phyloP scores from a whole-genome alignment of 92 coral and sea anemone species.

The Palythoa caribaeorum region DNA sequence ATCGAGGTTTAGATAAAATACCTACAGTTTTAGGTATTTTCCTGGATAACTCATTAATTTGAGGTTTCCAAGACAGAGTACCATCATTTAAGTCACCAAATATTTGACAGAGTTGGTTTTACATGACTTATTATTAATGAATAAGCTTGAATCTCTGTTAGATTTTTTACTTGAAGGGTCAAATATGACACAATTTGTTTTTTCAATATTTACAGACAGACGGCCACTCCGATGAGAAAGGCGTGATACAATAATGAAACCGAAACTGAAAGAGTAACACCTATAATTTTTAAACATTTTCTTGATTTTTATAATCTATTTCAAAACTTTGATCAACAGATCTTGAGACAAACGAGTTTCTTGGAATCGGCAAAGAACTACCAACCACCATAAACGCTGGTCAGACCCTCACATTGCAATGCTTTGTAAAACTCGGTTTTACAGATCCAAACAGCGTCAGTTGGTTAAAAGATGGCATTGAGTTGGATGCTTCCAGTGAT shows the following conservation, averaged over 20 bases:
- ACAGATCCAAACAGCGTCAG: not conserved
- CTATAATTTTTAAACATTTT: not conserved
- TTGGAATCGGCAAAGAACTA: conserved; percentile 8
- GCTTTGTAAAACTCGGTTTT: conserved; percentile 29
- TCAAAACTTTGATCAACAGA: not conserved
- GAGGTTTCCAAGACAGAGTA: too few relatives aligned
- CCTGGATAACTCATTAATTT: too few relatives aligned
- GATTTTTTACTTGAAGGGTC: too few relatives aligned
- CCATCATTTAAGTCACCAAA: too few relatives aligned
- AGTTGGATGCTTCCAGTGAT: not conserved
- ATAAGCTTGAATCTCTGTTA: too few relatives aligned
- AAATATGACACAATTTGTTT: too few relatives aligned
- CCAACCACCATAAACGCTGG: not conserved
- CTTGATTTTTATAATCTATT: not conserved
- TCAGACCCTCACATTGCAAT: conserved; percentile 10
- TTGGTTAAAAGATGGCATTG: conserved; percentile 21
- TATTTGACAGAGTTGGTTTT: too few relatives aligned
- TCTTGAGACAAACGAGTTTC: not conserved
- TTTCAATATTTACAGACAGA: too few relatives aligned
- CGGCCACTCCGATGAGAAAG: too few relatives aligned
- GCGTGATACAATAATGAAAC: not conserved
- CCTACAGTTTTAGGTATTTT: too few relatives aligned
- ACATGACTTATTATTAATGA: too few relatives aligned
- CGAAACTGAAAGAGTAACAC: not conserved
- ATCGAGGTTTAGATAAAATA: too few relatives aligned